phyloP scores from a whole-genome alignment of 2,797 vertebrate genomes.

The Hipposideros larvatus region DNA sequence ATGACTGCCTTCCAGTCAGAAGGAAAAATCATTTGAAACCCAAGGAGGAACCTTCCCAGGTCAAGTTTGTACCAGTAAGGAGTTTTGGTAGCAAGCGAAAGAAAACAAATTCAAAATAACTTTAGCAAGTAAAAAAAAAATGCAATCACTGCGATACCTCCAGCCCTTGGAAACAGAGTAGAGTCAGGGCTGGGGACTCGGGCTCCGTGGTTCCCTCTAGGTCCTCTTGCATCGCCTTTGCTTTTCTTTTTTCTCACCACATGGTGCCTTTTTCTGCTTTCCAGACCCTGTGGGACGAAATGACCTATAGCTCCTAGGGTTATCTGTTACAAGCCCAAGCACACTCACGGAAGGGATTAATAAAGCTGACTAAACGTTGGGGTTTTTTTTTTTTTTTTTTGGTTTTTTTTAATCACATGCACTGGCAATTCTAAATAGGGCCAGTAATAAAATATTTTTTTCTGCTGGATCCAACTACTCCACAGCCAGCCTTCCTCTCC shows the following conservation, averaged over 20 bases:
- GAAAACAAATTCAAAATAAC: background rate
- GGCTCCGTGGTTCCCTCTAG: background rate
- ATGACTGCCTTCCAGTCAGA: background rate
- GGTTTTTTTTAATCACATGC: background rate
- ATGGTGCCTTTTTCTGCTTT: background rate
- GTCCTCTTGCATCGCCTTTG: background rate
- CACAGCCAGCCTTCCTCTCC: background rate
- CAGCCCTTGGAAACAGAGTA: background rate
- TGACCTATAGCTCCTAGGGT: background rate
- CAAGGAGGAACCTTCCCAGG: background rate
- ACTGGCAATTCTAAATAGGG: background rate
- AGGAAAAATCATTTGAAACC: background rate
- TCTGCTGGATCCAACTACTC: background rate
- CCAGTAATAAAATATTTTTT: background rate
- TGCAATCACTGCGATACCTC: background rate
- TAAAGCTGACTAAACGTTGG: background rate
- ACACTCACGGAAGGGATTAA: background rate
- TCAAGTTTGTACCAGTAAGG: background rate
- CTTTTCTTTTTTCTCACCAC: background rate
- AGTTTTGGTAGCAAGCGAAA: constrained; percentile 10
- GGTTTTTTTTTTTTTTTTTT: background rate
- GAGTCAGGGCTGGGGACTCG: background rate
- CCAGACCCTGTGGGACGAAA: background rate
- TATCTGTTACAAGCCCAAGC: background rate
- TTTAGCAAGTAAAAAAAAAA: background rate